phyloP scores from a whole-genome alignment of 2,797 vertebrate species.

The Bucorvus abyssinicus region DNA sequence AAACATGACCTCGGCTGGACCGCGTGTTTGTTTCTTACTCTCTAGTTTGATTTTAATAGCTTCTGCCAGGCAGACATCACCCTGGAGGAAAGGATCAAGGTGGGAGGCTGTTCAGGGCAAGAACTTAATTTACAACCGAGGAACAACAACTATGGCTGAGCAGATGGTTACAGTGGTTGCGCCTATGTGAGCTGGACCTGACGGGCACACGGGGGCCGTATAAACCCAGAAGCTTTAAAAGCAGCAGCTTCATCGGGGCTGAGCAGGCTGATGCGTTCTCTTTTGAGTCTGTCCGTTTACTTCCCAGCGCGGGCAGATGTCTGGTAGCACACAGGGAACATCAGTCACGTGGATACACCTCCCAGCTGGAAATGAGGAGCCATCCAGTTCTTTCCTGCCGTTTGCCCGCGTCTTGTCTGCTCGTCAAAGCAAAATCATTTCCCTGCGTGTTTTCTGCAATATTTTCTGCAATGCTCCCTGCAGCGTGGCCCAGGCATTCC shows the following conservation, averaged over 20 bases:
- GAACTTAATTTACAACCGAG: not conserved
- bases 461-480: not conserved
- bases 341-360: not conserved
- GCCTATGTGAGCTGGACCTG: not conserved
- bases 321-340: not conserved
- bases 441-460: not conserved
- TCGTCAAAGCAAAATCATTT: not conserved
- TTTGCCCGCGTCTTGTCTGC: not conserved
- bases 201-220: not conserved
- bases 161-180: not conserved
- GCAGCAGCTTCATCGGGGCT: not conserved
- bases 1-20: not conserved
- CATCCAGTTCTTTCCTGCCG: not conserved
- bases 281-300: not conserved
- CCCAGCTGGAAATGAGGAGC: not conserved
- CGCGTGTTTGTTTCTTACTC: not conserved
- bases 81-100: not conserved
- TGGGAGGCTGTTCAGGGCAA: not conserved
- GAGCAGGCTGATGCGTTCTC: rapidly evolving
- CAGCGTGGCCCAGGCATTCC: not conserved
- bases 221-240: not conserved
- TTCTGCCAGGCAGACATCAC: not conserved
- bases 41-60: not conserved
- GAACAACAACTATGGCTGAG: not conserved
- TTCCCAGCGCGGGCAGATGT: not conserved